Evolutionary conservation across 2,113 vertebrate species (phyloP), one percentile per base, ranked within the genome.

Genomic region (Pluvialis apricaria): DNA sequence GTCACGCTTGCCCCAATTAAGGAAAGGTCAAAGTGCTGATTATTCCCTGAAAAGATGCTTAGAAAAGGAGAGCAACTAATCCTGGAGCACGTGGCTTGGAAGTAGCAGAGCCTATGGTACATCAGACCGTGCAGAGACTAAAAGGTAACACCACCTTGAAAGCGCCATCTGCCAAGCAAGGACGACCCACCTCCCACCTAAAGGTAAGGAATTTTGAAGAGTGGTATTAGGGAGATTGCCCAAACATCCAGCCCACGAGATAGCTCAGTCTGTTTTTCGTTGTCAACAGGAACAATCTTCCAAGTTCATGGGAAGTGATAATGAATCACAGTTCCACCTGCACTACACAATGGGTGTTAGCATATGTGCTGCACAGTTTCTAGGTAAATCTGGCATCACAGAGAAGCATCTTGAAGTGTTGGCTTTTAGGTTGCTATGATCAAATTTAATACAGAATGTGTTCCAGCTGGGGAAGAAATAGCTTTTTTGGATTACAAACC

Each of bases 391-490:
- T 95, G 86, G 92, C 90, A 95, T 13, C 72, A 17, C 47, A 32
- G 31, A 38, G 62, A 40, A 86, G 87, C 73, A 77, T 68, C 88
- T 55, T 80, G 75, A 77, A 86, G 82, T 55, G 82, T 52, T 84
- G 92, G 68, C 82, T 96, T 96, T 95, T 69, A 86, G 88, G 92
- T 69, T 93, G 94, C 90, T 93, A 6, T 52, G 95, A 92, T 94
- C 85, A 75, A 90, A 94, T 92, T 92, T 78, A 89, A 94, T 62
- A 86, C 29, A 49, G 60, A 73, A 45, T 6, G 71, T 38, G 75
- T 62, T 94, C 94, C 96, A 96, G 88, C 96, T 95, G 95, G 86
- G 88, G 51, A 40, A 88, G 88, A 90, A 94, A 96, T 62, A 66
- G 85, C 68, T 84, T 90, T 91, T 89, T 77, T 69, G 85, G 82